Conservation (phyloP, 2,113 vertebrate species). For the Dunckerocampus dactyliophorus region DNA sequence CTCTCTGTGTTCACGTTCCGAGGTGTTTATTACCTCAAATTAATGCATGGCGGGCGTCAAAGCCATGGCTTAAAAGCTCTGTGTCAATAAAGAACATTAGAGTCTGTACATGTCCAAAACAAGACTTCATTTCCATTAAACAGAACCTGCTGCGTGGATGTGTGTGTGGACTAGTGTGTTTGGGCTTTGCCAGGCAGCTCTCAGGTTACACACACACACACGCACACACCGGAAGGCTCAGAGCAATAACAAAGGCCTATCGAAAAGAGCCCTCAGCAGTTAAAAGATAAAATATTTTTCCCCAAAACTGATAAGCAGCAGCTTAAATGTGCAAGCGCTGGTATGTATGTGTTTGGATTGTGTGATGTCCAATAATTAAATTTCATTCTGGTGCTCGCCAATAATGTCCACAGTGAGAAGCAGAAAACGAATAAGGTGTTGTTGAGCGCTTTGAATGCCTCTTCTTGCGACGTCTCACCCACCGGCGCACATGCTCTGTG, state of each 20-base stretch:
- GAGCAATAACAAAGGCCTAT: constrained; percentile 71
- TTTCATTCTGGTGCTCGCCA: constrained; percentile 20
- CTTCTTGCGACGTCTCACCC: not conserved
- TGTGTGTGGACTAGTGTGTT: constrained; percentile 52
- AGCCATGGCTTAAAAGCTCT: not conserved
- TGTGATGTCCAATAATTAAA: constrained; percentile 15
- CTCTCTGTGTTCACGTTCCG: constrained; percentile 10
- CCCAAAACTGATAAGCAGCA: constrained; percentile 69
- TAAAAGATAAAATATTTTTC: constrained; percentile 73
- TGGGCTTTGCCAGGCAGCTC: constrained; percentile 60
- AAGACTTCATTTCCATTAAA: constrained; percentile 54
- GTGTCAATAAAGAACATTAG: constrained; percentile 9
- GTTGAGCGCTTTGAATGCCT: constrained; percentile 1
- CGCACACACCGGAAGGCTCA: constrained; percentile 70
- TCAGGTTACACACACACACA: constrained; percentile 68
- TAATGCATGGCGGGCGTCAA: not conserved
- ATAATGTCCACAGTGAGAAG: constrained; percentile 17
- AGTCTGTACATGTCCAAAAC: constrained; percentile 25
- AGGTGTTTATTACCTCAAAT: constrained; percentile 11
- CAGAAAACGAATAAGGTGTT: constrained; percentile 20
- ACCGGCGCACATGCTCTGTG: not conserved
- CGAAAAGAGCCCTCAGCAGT: constrained; percentile 67
- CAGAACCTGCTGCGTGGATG: constrained; percentile 62
- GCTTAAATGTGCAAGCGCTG: constrained; percentile 51
- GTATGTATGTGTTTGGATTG: constrained; percentile 34